phyloP scores from a whole-genome alignment of 2,797 vertebrate genomes.

The Poecilia wingei region DNA sequence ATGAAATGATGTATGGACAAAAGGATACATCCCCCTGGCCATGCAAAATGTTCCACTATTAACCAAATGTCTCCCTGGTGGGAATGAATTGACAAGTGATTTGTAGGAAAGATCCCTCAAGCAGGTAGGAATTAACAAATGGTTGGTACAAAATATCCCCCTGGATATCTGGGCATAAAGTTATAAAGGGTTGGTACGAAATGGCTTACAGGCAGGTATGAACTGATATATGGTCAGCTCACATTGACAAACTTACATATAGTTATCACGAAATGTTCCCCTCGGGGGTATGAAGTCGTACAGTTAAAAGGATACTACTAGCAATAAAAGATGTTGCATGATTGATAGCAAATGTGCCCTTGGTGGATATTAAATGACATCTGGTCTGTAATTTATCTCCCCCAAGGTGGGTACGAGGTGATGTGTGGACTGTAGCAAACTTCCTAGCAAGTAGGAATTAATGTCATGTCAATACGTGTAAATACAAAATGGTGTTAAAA shows the following conservation, averaged over 20 bases:
- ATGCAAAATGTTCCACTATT: neutral
- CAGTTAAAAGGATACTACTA: too few relatives aligned
- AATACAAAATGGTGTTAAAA: too few relatives aligned
- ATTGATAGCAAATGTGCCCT: too few relatives aligned
- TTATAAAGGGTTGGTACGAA: neutral
- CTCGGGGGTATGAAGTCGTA: neutral
- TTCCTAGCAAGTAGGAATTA: too few relatives aligned
- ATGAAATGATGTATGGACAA: neutral
- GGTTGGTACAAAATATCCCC: neutral
- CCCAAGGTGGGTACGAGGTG: too few relatives aligned
- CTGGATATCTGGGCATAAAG: too few relatives aligned
- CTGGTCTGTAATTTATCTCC: too few relatives aligned
- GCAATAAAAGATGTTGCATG: too few relatives aligned
- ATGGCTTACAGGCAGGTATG: neutral
- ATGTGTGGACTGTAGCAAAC: too few relatives aligned
- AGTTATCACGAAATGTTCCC: neutral
- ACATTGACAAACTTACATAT: neutral
- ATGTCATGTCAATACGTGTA: too few relatives aligned
- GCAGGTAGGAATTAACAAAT: neutral
- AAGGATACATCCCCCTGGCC: too few relatives aligned
- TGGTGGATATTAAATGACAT: too few relatives aligned
- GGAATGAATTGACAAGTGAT: neutral
- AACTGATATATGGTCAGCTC: neutral
- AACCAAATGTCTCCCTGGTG: neutral
- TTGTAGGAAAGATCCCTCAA: neutral